Percentiles rank a stretch among this genome's conserved stretches.
These are phyloP conservation scores for Ia io DNA, from an alignment of 2,113 vertebrate species.

Conservation along the genomic window DNA sequence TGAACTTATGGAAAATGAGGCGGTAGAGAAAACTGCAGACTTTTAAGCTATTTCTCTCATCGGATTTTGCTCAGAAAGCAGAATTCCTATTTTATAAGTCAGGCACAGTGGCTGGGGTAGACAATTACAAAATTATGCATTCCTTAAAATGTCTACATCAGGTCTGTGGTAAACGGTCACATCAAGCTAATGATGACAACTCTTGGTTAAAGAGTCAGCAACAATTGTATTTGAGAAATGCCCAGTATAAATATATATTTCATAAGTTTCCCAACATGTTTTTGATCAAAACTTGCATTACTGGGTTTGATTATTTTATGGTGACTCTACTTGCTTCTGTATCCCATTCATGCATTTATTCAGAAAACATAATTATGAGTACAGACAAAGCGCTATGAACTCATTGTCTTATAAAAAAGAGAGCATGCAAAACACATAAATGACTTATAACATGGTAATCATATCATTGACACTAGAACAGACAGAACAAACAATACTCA, in stretches of 20 bases:
- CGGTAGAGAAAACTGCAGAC: background rate
- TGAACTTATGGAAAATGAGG: background rate
- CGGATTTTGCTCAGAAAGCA: background rate
- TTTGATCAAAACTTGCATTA: background rate
- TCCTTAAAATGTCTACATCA: background rate
- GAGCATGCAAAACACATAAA: background rate
- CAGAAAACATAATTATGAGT: background rate
- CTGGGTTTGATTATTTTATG: background rate
- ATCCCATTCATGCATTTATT: background rate
- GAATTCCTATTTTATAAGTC: background rate
- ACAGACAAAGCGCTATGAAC: background rate
- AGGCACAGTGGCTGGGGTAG: background rate
- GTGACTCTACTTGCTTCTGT: background rate
- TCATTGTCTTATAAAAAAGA: background rate
- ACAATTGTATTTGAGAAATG: background rate
- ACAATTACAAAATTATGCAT: background rate
- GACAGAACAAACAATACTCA: background rate
- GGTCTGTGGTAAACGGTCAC: background rate
- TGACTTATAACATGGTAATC: background rate
- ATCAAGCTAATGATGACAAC: conserved; percentile 11
- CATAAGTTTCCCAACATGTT: background rate
- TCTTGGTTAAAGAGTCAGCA: conserved; percentile 28
- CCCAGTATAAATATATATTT: background rate
- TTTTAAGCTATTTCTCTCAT: background rate
- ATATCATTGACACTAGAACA: background rate